Evolutionary conservation across 2,888 invertebrate genomes (phyloP).

Genomic region (Alloscopus bannaensis): DNA sequence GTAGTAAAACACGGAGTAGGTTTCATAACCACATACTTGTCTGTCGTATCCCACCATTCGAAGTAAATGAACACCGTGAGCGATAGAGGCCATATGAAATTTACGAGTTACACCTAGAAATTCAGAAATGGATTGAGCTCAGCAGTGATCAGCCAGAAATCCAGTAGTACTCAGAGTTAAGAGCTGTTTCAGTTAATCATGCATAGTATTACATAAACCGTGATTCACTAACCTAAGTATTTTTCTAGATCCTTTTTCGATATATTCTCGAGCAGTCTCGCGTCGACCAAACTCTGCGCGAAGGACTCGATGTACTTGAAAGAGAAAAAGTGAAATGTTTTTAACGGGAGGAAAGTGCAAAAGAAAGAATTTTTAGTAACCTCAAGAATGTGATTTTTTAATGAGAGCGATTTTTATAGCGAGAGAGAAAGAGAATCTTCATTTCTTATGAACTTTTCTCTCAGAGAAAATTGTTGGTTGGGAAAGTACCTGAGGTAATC

Average conservation of each 20-base stretch:
- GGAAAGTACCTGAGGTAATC: conserved; percentile 83
- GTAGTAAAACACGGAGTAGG: neutral
- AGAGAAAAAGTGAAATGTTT: conserved; percentile 27
- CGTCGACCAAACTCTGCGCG: conserved; percentile 92
- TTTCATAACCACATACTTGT: conserved; percentile 82
- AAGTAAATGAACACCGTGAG: conserved; percentile 93
- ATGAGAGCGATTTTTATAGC: conserved; percentile 34
- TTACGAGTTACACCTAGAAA: conserved; percentile 87
- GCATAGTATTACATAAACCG: no score
- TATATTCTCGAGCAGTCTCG: conserved; percentile 92
- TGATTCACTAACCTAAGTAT: conserved; percentile 80
- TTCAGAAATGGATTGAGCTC: conserved; percentile 11
- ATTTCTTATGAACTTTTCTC: neutral
- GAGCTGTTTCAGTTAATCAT: no score
- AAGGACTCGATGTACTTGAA: conserved; percentile 91
- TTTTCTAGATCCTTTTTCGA: conserved; percentile 96
- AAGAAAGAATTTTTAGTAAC: conserved; percentile 17
- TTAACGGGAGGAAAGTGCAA: conserved; percentile 33
- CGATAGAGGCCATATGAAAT: conserved; percentile 95
- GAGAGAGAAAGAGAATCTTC: conserved; percentile 11
- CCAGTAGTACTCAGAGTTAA: no score
- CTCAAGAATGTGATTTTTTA: conserved; percentile 34
- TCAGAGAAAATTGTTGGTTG: conserved; percentile 7
- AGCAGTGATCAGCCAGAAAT: neutral
- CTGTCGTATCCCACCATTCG: conserved; percentile 94